phyloP scores from a whole-genome alignment of 53 echinoderm and acorn worm genomes.

The Stichopus horrens region DNA sequence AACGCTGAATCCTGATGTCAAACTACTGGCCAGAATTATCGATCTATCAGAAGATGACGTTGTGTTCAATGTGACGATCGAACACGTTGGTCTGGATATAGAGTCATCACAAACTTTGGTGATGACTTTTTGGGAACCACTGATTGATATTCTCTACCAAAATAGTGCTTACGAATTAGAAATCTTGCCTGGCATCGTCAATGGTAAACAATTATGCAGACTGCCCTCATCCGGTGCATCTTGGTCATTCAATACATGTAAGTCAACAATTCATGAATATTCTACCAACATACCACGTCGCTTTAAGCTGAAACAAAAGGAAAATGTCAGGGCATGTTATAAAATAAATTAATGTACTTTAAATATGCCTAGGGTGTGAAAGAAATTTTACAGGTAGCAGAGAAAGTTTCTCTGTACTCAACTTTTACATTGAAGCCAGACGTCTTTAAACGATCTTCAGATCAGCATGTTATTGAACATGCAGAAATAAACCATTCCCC shows the following conservation, averaged over 20 bases:
- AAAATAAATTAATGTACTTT: too few relatives aligned
- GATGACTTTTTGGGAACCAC: background rate
- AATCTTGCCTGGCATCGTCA: constrained; percentile 22
- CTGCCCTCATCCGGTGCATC: constrained; percentile 18
- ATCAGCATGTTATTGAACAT: too few relatives aligned
- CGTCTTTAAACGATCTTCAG: too few relatives aligned
- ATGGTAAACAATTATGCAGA: constrained; percentile 14
- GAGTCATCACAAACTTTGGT: background rate
- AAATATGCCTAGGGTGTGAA: too few relatives aligned
- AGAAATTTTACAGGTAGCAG: too few relatives aligned
- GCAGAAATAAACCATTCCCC: too few relatives aligned
- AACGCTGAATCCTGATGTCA: background rate
- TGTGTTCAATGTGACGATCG: background rate
- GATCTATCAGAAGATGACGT: background rate
- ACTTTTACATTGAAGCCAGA: too few relatives aligned
- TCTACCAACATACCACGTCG: too few relatives aligned
- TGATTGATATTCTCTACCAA: constrained; percentile 1
- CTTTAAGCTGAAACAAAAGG: too few relatives aligned
- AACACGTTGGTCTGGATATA: background rate
- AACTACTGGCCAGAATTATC: background rate
- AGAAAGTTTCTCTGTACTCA: too few relatives aligned
- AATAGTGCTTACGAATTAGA: constrained; percentile 8
- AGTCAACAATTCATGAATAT: background rate
- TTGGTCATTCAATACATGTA: constrained; percentile 33
- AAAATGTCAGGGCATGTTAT: too few relatives aligned